Base-by-base conservation (phyloP, 2,113 vertebrate genomes). In the Myotis lucifugus region DNA sequence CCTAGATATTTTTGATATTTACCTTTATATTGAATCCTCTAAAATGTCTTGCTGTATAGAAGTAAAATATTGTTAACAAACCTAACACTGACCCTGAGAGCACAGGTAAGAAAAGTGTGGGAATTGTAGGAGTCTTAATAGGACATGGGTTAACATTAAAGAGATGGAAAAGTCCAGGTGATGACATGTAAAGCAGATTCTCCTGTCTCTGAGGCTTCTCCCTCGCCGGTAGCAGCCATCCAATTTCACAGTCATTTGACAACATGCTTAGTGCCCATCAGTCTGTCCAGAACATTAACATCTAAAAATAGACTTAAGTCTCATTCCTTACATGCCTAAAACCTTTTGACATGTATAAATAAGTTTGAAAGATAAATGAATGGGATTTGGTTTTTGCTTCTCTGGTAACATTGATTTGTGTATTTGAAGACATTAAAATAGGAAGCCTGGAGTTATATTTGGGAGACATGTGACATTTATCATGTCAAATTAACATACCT, bases 1-100 rank as follows among this genome's bases (percentile, higher is more conserved):
- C 56, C 78, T 98, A 95, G 77, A 64, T 91, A 54, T 97, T 93
- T 97, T 96, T 97, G 5, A 46, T 94, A 86, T 94, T 97, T 97
- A 96, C 82, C 13, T 94, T 93, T 73, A 48, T 96, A 93, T 3
- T 94, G 77, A 95, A 78, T 97, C 27, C 69, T 96, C 93, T 85
- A 11, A 72, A 82, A 76, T 78, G 82, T 95, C 84, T 97, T 91
- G 19, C 18, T 92, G 74, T 82, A 88, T 90, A 92, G 95, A 92
- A 56, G 77, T 79, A 73, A 46, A 83, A 94, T 95, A 73, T 42
- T 89, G 74, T 95, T 91, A 93, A 77, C 92, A 83, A 90, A 91
- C 42, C 25, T 96, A 90, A 91, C 37, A 83, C 50, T 32, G 66
- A 72, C 23, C 82, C 79, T 90, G 29, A 79, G 0, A n/a, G 29